Conservation (phyloP, 2,888 invertebrate species). For the Plagodis dolabraria region DNA sequence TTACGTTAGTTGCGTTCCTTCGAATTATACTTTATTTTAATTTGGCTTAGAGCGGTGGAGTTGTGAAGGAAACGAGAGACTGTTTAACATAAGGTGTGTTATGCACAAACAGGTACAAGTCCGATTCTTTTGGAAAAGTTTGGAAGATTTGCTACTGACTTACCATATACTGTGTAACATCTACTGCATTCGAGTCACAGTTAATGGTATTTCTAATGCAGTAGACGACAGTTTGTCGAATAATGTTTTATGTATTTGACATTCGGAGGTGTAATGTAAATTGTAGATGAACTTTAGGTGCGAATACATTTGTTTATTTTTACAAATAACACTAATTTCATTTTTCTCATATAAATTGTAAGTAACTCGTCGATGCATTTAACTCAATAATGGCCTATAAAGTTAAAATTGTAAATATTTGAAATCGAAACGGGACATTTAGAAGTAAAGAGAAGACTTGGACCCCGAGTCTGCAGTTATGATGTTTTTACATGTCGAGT, state of each 20-base stretch:
- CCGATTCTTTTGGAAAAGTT: slow-evolving; percentile 26
- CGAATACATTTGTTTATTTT: slow-evolving; percentile 36
- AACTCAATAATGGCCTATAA: slow-evolving; percentile 74
- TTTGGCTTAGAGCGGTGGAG: slow-evolving; percentile 40
- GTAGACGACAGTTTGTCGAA: background rate
- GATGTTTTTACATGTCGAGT: background rate
- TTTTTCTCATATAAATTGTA: slow-evolving; percentile 37
- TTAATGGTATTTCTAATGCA: too few relatives aligned
- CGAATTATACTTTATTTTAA: slow-evolving; percentile 37
- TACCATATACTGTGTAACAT: background rate
- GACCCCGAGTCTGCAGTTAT: slow-evolving; percentile 3
- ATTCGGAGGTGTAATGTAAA: slow-evolving; percentile 21
- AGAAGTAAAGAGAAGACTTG: slow-evolving; percentile 54
- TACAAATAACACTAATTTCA: slow-evolving; percentile 34
- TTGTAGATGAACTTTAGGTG: slow-evolving; percentile 40
- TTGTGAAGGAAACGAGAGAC: slow-evolving; percentile 58
- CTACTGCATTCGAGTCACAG: slow-evolving; percentile 1
- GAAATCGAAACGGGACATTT: slow-evolving; percentile 48
- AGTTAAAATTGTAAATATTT: slow-evolving; percentile 62
- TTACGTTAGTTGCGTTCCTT: slow-evolving; percentile 31
- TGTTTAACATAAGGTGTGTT: slow-evolving; percentile 59
- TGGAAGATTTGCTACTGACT: slow-evolving; percentile 18
- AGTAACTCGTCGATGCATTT: slow-evolving; percentile 62
- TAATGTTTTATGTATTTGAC: background rate
- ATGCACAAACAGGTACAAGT: slow-evolving; percentile 54